Conservation (phyloP, 2,888 invertebrate genomes). For the Perizoma affinitatum region DNA sequence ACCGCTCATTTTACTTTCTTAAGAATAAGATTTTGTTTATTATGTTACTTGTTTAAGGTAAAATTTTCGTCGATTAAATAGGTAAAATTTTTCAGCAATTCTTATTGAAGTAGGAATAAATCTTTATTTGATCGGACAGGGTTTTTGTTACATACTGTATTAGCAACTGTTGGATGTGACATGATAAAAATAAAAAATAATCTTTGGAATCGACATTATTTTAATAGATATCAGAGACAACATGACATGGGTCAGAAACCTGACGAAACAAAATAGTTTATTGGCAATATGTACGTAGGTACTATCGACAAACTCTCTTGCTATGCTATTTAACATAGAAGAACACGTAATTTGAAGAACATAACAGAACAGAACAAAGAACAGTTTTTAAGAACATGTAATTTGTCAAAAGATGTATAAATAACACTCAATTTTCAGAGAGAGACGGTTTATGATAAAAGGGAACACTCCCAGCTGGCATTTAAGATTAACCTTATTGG, state of each 20-base stretch:
- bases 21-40: too few species aligned
- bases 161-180: neutral
- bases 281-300: neutral
- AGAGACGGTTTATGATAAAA: neutral
- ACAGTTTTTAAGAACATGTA: too few species aligned
- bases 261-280: conserved; percentile 3
- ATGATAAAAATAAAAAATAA: neutral
- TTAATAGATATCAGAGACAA: conserved; percentile 5
- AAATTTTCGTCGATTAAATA: too few species aligned
- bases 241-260: conserved; percentile 11
- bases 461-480: conserved; percentile 2
- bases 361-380: too few species aligned
- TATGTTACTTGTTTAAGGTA: too few species aligned
- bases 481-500: conserved; percentile 17
- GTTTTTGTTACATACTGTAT: too few species aligned
- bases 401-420: too few species aligned
- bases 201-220: conserved; percentile 3
- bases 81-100: too few species aligned
- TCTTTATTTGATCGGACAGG: too few species aligned
- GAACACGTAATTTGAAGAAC: too few species aligned
- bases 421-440: neutral
- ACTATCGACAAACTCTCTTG: neutral
- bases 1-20: too few species aligned
- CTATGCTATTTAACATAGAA: neutral
- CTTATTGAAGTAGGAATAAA: too few species aligned